Evolutionary conservation across 2,113 vertebrate genomes (phyloP).

Genomic region (Anolis carolinensis): DNA sequence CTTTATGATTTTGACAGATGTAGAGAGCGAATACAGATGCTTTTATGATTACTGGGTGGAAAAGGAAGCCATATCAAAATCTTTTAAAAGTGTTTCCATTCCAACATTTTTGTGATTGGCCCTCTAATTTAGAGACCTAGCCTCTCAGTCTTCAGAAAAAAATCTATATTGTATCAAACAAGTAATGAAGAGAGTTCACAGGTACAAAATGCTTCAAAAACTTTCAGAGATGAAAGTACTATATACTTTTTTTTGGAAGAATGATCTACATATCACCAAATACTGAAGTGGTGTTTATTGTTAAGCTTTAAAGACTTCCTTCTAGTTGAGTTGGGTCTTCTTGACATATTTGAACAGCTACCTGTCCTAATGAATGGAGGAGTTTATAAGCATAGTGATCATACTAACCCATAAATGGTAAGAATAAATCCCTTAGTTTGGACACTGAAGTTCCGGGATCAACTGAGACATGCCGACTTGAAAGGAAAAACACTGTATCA

Average conservation of each 20-base stretch:
- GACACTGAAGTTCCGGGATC: conserved; percentile 60
- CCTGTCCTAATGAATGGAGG: conserved; percentile 64
- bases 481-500: conserved; percentile 56
- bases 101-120: neutral
- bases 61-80: neutral
- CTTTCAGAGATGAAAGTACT: conserved; percentile 37
- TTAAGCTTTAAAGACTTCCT: conserved; percentile 58
- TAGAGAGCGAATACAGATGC: neutral
- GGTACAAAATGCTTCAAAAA: conserved; percentile 33
- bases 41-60: neutral
- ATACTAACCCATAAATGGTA: conserved; percentile 60
- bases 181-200: conserved; percentile 31
- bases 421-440: conserved; percentile 58
- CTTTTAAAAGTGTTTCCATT: neutral
- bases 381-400: conserved; percentile 38
- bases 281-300: conserved; percentile 45
- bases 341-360: conserved; percentile 65
- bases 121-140: neutral
- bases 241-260: conserved; percentile 45
- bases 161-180: conserved; percentile 45
- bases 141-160: neutral
- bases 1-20: neutral
- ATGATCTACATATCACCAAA: neutral
- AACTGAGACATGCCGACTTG: conserved; percentile 46
- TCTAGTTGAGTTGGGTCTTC: conserved; percentile 60